These are phyloP conservation scores for Oscheius sp. DNA, from an alignment of 2,888 invertebrate genomes.

Conservation along the genomic window DNA sequence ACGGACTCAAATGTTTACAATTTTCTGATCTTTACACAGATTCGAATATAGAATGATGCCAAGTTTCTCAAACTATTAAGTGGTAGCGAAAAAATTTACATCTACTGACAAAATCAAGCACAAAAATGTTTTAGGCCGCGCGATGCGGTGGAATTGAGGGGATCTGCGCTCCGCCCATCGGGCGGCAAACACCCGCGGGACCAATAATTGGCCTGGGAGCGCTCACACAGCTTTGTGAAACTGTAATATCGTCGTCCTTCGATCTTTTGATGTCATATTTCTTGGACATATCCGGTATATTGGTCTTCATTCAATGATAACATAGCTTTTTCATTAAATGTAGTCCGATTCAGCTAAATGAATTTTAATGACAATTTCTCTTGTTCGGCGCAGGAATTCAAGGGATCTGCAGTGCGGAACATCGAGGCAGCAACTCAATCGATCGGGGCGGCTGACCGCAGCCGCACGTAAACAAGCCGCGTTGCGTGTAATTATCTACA, in stretches of 20 bases:
- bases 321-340: neutral
- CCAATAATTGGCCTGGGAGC: conserved; percentile 2
- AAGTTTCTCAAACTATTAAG: too few relatives aligned
- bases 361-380: too few relatives aligned
- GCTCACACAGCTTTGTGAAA: conserved; percentile 12
- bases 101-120: neutral
- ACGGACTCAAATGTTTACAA: too few relatives aligned
- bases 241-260: too few relatives aligned
- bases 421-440: conserved; percentile 26
- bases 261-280: too few relatives aligned
- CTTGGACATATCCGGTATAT: too few relatives aligned
- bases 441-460: conserved; percentile 35
- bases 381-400: conserved; percentile 32
- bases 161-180: conserved; percentile 28
- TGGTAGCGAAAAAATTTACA: too few relatives aligned
- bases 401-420: conserved; percentile 18
- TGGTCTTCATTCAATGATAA: neutral
- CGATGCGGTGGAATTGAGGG: conserved; percentile 33
- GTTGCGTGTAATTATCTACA: conserved; percentile 32
- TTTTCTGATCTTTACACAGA: too few relatives aligned
- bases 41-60: too few relatives aligned
- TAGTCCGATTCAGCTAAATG: neutral
- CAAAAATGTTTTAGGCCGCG: neutral
- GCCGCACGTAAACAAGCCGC: conserved; percentile 34
- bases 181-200: conserved; percentile 24